A percentile compares a stretch with the other conserved stretches of the same genome.
These are phyloP conservation scores for Paramormyrops kingsleyae DNA, from an alignment of 2,113 vertebrate species.

Conservation along the genomic window DNA sequence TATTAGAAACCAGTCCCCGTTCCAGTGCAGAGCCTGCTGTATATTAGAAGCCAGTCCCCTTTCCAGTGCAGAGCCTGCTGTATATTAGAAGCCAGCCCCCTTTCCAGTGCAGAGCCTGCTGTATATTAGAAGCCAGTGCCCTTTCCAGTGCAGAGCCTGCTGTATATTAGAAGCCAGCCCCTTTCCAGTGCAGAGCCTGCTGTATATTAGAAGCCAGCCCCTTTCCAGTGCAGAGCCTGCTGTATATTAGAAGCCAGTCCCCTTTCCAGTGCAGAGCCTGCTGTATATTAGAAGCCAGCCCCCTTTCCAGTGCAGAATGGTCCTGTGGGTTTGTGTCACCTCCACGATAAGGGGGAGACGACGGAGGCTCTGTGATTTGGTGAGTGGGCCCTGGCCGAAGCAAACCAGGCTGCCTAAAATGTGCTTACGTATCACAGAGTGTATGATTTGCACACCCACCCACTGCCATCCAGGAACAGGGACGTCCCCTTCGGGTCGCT, in stretches of 20 bases:
- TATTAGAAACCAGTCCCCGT: no score
- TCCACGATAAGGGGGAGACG: not conserved
- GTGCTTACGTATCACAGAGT: conserved; percentile 25
- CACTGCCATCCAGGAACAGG: not conserved
- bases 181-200: not conserved
- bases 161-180: not conserved
- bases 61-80: no score
- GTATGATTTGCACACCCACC: not conserved
- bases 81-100: no score
- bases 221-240: no score
- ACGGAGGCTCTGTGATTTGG: not conserved
- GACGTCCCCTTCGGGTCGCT: conserved; percentile 32
- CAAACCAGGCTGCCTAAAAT: conserved; percentile 19
- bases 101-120: not conserved
- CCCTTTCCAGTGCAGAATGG: not conserved
- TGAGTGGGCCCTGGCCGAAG: not conserved
- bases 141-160: not conserved
- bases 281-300: not conserved
- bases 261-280: no score
- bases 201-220: no score
- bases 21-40: no score
- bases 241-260: no score
- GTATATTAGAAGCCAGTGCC: not conserved
- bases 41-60: no score
- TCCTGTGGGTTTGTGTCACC: not conserved